phyloP scores from a whole-genome alignment of 1,140 invertebrate species.

The honey bee (Apis mellifera) region DNA sequence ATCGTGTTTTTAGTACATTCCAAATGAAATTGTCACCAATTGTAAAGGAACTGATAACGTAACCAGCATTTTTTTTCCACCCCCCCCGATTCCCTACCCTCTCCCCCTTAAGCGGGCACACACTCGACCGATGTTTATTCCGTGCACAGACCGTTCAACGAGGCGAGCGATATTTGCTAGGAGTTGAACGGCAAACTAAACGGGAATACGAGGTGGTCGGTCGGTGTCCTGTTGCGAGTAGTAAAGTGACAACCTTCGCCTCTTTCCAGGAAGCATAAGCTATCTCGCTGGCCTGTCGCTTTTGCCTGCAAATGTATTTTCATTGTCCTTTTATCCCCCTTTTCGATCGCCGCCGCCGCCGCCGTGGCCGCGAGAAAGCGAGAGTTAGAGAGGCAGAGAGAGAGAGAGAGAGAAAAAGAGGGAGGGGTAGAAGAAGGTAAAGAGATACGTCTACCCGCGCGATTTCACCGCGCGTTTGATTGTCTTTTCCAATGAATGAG shows the following conservation, averaged over 20 bases:
- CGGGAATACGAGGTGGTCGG: constrained; percentile 54
- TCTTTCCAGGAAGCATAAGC: constrained; percentile 65
- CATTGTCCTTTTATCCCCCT: constrained; percentile 64
- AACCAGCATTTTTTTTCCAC: constrained; percentile 36
- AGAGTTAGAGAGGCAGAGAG: no score
- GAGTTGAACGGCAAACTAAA: constrained; percentile 64
- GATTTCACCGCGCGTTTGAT: constrained; percentile 57
- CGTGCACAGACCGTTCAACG: constrained; percentile 49
- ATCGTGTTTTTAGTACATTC: no score
- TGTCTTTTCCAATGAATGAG: constrained; percentile 64
- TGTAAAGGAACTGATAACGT: background rate
- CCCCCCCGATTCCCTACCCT: constrained; percentile 43
- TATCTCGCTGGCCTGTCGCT: constrained; percentile 65
- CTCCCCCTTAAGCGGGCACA: constrained; percentile 23
- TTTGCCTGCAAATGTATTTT: constrained; percentile 64
- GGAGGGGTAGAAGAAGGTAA: no score
- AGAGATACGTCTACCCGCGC: background rate
- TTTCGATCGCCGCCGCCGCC: constrained; percentile 27
- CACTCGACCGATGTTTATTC: constrained; percentile 55
- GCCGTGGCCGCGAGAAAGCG: no score
- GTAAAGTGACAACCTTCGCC: constrained; percentile 66
- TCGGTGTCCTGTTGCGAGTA: constrained; percentile 47
- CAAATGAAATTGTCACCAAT: background rate
- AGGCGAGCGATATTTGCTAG: constrained; percentile 60
- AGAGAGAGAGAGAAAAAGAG: no score